Evolutionary conservation across 2,113 vertebrate genomes (phyloP), one percentile per base, ranked within the genome.

Genomic region (Fukomys damarensis): DNA sequence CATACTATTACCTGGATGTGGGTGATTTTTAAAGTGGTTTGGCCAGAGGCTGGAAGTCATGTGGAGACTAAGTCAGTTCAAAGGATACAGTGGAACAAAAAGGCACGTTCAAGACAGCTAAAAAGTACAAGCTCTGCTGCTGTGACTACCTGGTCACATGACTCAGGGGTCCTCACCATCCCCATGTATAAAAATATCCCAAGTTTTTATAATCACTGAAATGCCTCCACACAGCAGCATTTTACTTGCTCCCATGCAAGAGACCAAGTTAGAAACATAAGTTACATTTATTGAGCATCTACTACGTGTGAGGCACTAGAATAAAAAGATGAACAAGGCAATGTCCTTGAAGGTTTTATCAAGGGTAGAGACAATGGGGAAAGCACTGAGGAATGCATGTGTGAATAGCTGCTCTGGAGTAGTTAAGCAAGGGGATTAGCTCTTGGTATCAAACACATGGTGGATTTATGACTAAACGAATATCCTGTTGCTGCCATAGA

Each of bases 231-330:
- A 38, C 63, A 84, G 41, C 92, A 86, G 38, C 56, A 28, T 84
- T 93, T 96, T 84, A 41, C 32, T 74, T n/a, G 35, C 82, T 94
- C 85, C 68, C 54, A 76, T 30, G 2, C 11, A 56, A 49, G 41
- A 93, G 30, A 70, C 94, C 63, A 61, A 82, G 17, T 81, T 66
- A 70, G 59, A 89, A 79, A 94, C 1, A 30, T 30, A 74, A 94
- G 41, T 70, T 77, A 59, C 0, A 4, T 90, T 95, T 93, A 11
- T 74, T 77, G 76, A 95, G 26, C 70, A 70, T 66, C 68, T 87
- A 68, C 74, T 93, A 5, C 77, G 35, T 93, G 46, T 76, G 84
- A n/a, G 41, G 58, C 7, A 56, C 2, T n/a, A 46, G 5, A 41
- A n/a, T 63, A 30, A 87, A 82, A 84, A 88, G 77, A 82, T 65